phyloP scores from a whole-genome alignment of 2,113 vertebrate genomes.

The Papio anubis region DNA sequence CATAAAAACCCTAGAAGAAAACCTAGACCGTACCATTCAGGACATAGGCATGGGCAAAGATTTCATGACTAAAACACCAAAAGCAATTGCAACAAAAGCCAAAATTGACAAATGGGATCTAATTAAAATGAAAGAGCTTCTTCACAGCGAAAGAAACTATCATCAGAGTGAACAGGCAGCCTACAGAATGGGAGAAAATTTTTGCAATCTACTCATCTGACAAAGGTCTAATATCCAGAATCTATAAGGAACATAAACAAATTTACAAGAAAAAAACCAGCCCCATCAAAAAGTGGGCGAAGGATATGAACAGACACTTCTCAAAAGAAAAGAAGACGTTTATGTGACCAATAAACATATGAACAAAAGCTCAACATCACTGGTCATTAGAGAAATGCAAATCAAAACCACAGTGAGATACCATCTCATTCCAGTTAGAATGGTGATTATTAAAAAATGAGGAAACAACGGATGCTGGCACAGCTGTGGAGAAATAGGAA shows the following conservation, averaged over 20 bases:
- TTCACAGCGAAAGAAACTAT: not conserved
- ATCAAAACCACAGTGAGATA: not conserved
- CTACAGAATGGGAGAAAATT: too few species aligned
- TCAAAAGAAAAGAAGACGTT: not conserved
- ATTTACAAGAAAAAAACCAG: not conserved
- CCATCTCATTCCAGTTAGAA: not conserved
- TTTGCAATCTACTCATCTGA: too few species aligned
- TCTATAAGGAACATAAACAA: too few species aligned
- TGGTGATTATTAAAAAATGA: not conserved
- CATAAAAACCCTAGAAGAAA: too few species aligned
- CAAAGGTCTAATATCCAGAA: too few species aligned
- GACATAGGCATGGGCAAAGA: not conserved
- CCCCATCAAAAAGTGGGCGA: not conserved
- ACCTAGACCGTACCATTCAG: too few species aligned
- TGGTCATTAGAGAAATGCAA: not conserved
- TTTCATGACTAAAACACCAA: not conserved
- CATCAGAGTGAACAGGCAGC: too few species aligned
- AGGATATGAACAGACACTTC: not conserved
- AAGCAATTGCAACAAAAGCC: not conserved
- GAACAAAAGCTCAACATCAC: not conserved
- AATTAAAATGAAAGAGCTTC: not conserved
- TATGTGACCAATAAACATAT: not conserved
- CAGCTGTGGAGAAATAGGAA: not conserved
- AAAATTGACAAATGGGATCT: not conserved
- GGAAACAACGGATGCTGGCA: not conserved